Evolutionary conservation across 2,888 invertebrate genomes (phyloP).

Genomic region (Elmis aenea): DNA sequence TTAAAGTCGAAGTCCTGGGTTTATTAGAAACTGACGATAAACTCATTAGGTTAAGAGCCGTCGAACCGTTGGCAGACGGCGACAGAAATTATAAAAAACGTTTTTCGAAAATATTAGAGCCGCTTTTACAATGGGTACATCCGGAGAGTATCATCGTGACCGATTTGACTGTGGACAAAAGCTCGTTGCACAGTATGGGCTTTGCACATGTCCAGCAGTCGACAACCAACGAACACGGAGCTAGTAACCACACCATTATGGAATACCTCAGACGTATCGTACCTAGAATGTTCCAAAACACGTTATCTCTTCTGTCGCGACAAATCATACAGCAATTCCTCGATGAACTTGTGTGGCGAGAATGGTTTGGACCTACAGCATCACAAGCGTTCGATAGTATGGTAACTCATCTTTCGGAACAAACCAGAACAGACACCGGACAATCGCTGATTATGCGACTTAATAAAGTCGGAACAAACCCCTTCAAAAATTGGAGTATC

Average conservation of each 20-base stretch:
- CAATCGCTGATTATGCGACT: constrained; percentile 60
- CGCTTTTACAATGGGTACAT: constrained; percentile 73
- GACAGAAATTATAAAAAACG: constrained; percentile 76
- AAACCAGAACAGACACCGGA: constrained; percentile 64
- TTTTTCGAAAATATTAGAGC: constrained; percentile 75
- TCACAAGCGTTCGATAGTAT: constrained; percentile 77
- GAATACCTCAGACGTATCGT: constrained; percentile 80
- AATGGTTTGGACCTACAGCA: constrained; percentile 74
- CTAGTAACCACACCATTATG: constrained; percentile 60
- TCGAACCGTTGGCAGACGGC: constrained; percentile 74
- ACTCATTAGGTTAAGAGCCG: constrained; percentile 70
- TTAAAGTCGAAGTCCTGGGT: constrained; percentile 84
- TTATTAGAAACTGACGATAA: constrained; percentile 71
- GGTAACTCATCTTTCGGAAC: constrained; percentile 71
- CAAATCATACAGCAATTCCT: constrained; percentile 87
- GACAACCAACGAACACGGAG: constrained; percentile 46
- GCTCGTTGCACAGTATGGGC: constrained; percentile 71
- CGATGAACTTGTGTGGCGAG: constrained; percentile 84
- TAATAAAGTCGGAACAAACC: constrained; percentile 64
- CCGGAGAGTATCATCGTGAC: constrained; percentile 72
- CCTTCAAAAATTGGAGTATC: constrained; percentile 60
- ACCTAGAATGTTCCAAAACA: constrained; percentile 88
- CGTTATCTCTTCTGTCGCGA: constrained; percentile 71
- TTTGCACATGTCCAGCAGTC: constrained; percentile 69
- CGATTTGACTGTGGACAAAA: constrained; percentile 79